A percentile compares a stretch with the other conserved stretches of the same genome.
These are phyloP conservation scores for Aleiodes testaceus DNA, from an alignment of 2,888 invertebrate genomes.

Conservation along the genomic window DNA sequence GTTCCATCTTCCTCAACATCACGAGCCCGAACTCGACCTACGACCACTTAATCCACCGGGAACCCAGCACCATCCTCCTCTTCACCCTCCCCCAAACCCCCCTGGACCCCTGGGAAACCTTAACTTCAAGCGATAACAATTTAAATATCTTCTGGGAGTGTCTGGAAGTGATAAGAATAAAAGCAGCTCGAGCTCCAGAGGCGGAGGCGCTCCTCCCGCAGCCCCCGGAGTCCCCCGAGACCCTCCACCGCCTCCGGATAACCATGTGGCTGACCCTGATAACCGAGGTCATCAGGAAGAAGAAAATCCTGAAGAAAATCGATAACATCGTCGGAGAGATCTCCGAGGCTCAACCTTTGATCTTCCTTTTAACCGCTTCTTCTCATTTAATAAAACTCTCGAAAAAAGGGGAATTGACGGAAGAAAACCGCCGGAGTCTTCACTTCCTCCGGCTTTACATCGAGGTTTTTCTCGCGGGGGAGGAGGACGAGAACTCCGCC, in stretches of 20 bases:
- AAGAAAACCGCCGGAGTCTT: constrained; percentile 56
- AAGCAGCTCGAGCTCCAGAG: constrained; percentile 56
- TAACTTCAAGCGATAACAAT: constrained; percentile 47
- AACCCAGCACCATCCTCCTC: constrained; percentile 63
- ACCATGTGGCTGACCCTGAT: constrained; percentile 65
- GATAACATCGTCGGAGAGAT: constrained; percentile 57
- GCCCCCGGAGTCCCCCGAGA: constrained; percentile 51
- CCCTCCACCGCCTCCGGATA: constrained; percentile 56
- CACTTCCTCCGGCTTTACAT: constrained; percentile 62
- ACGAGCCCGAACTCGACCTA: constrained; percentile 65
- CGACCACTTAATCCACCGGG: constrained; percentile 67
- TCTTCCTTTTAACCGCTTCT: constrained; percentile 61
- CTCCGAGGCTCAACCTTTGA: constrained; percentile 61
- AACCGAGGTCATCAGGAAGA: constrained; percentile 59
- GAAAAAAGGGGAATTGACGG: constrained; percentile 47
- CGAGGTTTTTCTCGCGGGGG: constrained; percentile 62
- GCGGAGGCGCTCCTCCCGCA: constrained; percentile 48
- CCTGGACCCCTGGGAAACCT: constrained; percentile 56
- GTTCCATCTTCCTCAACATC: constrained; percentile 57
- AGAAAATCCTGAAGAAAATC: constrained; percentile 52
- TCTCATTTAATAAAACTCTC: constrained; percentile 55
- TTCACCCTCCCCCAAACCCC: constrained; percentile 56
- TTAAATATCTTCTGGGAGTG: constrained; percentile 67
- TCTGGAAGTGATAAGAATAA: constrained; percentile 64
- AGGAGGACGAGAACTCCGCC: constrained; percentile 61